Base-by-base conservation (phyloP, 2,113 vertebrate genomes). In the Labeo rohita region DNA sequence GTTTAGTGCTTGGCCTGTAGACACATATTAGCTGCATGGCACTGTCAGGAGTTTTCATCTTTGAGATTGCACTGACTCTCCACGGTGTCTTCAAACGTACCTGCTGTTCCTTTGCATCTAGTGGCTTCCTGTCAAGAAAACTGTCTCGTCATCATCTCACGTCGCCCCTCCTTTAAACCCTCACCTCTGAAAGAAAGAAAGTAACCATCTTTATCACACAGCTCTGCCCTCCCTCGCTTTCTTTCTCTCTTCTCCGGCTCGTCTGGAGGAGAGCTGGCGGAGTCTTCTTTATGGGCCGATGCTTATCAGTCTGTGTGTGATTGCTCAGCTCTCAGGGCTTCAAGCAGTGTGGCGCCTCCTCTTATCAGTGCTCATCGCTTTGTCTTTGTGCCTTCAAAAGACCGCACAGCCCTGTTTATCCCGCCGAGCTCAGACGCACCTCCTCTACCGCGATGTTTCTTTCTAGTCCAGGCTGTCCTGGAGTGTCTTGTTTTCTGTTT, bases 301-400 rank as follows among this genome's bases (percentile, higher is more conserved):
- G 91, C 91, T 96, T 97, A 96, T 97, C 95, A 92, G 87, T 63
- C 86, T 90, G 74, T 90, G 74, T 90, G 93, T 92, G 92, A 94
- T 94, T 93, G 93, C 94, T 93, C 91, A 89, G 93, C 94, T 93
- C 96, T 95, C 90, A 90, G 95, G 95, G 94, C 94, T 94, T 85
- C 56, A 84, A 89, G 91, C 89, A 81, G 39, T 7, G 68, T 96
- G 96, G 96, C 93, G 93, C 95, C 96, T 93, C 88, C 74, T 92
- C 92, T 97, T 96, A 96, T 95, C 95, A 90, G 88, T 84, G 90
- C 92, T 91, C 92, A 96, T 96, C 95, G 70, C 93, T 95, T 94
- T 94, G 93, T 95, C 94, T 93, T 95, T 94, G 93, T 94, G 94
- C 91, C 92, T 93, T 93, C 91, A 87, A 87, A 93, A 91, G 89